Evolutionary conservation across 2,888 invertebrate species (phyloP), one percentile per base, ranked within the genome.

Genomic region (Linhomoeus sp.): DNA sequence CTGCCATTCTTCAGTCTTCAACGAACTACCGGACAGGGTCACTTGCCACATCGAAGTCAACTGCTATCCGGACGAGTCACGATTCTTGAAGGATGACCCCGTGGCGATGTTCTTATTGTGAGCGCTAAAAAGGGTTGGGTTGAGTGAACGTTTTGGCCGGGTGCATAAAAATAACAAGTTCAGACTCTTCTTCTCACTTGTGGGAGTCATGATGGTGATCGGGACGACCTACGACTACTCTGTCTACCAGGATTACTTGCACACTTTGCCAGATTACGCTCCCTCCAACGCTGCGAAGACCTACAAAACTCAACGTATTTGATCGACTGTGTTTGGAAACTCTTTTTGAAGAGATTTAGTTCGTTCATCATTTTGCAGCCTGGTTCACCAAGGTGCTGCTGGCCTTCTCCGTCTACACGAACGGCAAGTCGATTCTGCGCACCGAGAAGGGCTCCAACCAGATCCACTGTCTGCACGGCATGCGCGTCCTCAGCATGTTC

Each of bases 401-500:
- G 15, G 70, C 71, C 48, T 75, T 74, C 53, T 74, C 74, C 0
- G 40, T 71, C 7, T 68, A 70, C 45, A 64, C 68, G 2, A 75
- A 73, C 51, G 62, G 67, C 0, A 66, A 60, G 45, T 59, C 61
- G 7, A 63, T 74, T 38, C 60, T 73, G 19, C 60, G 61, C 29
- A 68, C 68, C 17, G 41, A 41, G 25, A 41, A 26, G 5, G 15
- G 41, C 17, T 37, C 56, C 0, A 65, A 67, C 20, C 60, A 67
- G 1, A 52, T 75, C 1, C 53, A 60, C 0, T 59, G 65, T 3
- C 63, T 75, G 17, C 72, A 74, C 52, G 74, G 74, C 1, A 48
- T 74, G 14, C 65, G 72, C 52, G 72, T 74, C 52, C 59, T 75
- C 22, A 69, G 72, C 20, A 74, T 76, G 71, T 53, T 70, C 26